Base-by-base conservation (phyloP, 53 echinoderm and acorn worm genomes). In the Henricia sp. region DNA sequence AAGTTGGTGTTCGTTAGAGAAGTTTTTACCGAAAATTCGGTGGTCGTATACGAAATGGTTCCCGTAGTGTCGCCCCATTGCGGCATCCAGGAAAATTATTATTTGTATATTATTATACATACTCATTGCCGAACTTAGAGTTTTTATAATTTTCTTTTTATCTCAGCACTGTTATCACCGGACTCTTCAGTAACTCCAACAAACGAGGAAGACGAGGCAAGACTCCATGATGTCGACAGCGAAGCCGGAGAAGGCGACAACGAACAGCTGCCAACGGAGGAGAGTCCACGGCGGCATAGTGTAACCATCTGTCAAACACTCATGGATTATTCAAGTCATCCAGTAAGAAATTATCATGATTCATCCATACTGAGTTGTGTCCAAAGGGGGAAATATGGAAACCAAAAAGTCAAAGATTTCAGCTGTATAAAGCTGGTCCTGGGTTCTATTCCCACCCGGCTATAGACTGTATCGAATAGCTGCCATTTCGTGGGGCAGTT, bases 211-310 rank as follows among this genome's bases (percentile, higher is more conserved):
- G 65, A 80, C 46, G 73, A 40, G 23, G 57, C 41, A 24, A 44
- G 56, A 3, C 66, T 48, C 6, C 58, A 50, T 5, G 74, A 38
- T 39, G 55, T 84, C 19, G 72, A 78, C 9, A 83, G 48, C 1
- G 67, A 86, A 20, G 35, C 21, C 0, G 68, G 29, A 4, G 69
- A 67, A 6, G 86, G 69, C 9, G 87, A 53, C 30, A 65, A 71
- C 21, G 90, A 70, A 20, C 68, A 37, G 16, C 12, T 86, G 32
- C 76, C 86, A 1, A 67, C 39, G 20, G 68, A 90, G 40, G 88
- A 91, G 6, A 87, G 83, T 51, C 91, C 92, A 5, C 68, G 95
- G 40, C 93, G 95, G 43, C 95, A 95, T 83, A 95, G 92, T 71
- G 50, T 95, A 27, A 82, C 90, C 29, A 82, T 87, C 35, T 95